A percentile compares a stretch with the other conserved stretches of the same genome.
Evolutionary conservation across 2,113 vertebrate species (phyloP).

Genomic region (Rhinichthys klamathensis): DNA sequence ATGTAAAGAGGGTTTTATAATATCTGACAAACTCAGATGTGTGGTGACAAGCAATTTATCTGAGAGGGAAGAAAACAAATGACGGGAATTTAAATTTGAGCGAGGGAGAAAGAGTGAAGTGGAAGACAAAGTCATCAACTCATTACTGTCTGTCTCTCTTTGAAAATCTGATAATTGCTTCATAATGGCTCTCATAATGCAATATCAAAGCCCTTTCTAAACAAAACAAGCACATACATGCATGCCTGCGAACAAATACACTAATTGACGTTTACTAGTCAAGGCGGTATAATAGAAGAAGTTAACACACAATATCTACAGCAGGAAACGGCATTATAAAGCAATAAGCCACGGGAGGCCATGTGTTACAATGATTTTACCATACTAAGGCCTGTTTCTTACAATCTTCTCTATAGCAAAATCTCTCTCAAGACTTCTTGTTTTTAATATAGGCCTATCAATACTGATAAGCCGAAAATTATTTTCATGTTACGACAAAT

Average conservation of each 20-base stretch:
- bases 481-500: background rate
- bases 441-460: background rate
- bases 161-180: slow-evolving; percentile 53
- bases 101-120: slow-evolving; percentile 28
- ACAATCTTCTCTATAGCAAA: background rate
- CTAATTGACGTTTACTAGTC: slow-evolving; percentile 23
- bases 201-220: slow-evolving; percentile 46
- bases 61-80: slow-evolving; percentile 33
- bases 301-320: slow-evolving; percentile 18
- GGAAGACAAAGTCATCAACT: slow-evolving; percentile 39
- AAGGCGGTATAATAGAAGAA: background rate
- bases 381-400: background rate
- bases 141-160: slow-evolving; percentile 35
- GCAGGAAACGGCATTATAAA: background rate
- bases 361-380: background rate
- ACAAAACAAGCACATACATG: slow-evolving; percentile 28
- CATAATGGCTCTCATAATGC: slow-evolving; percentile 43
- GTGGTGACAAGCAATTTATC: slow-evolving; percentile 43
- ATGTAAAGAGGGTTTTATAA: background rate
- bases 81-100: slow-evolving; percentile 22
- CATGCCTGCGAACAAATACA: slow-evolving; percentile 23
- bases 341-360: background rate
- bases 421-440: background rate
- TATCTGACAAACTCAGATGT: slow-evolving; percentile 36
- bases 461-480: background rate